Conservation (phyloP, 2,113 vertebrate genomes). For the Lagenorhynchus albirostris region DNA sequence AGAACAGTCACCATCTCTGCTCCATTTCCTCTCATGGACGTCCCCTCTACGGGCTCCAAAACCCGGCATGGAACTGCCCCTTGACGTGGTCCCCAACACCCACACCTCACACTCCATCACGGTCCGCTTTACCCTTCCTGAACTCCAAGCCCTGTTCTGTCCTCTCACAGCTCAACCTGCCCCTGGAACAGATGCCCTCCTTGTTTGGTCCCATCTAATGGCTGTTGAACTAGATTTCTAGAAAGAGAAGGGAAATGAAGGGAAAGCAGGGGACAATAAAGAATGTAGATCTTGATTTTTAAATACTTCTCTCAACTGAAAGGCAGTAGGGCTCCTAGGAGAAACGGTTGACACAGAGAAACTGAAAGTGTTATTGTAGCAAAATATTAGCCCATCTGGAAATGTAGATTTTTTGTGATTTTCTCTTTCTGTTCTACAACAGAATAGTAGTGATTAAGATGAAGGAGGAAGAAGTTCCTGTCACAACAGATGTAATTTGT, state of each 20-base stretch:
- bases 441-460: not conserved
- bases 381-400: not conserved
- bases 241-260: not conserved
- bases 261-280: not conserved
- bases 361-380: not conserved
- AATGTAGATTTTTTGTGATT: not conserved
- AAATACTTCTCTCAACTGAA: not conserved
- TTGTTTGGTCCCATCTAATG: not conserved
- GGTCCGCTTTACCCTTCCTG: not conserved
- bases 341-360: not conserved
- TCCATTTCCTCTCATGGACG: no score
- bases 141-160: not conserved
- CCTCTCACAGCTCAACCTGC: not conserved
- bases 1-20: not conserved
- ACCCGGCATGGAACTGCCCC: not conserved
- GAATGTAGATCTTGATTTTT: not conserved
- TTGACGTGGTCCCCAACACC: no score
- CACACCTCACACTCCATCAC: fast-evolving
- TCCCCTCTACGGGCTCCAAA: not conserved
- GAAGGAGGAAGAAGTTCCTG: not conserved
- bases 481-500: not conserved
- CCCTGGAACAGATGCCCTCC: not conserved
- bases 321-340: not conserved
- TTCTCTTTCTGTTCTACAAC: not conserved
- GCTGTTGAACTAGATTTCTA: not conserved